phyloP scores from a whole-genome alignment of 2,797 vertebrate species.

The Gouania willdenowi region DNA sequence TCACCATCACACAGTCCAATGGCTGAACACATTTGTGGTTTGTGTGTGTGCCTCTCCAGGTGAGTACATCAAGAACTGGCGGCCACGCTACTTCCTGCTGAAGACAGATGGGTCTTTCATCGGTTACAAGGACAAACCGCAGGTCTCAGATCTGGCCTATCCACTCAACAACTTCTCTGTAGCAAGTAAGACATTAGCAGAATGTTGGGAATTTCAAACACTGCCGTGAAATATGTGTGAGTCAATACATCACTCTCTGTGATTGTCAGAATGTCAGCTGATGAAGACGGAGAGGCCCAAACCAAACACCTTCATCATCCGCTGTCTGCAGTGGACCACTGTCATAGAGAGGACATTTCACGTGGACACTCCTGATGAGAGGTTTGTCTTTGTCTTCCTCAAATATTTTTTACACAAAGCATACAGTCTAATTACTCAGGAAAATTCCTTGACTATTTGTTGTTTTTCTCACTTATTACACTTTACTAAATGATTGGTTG shows the following conservation, averaged over 20 bases:
- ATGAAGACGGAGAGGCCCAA: slow-evolving; percentile 98
- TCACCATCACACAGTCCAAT: too few species aligned
- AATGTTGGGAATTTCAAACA: rapidly evolving
- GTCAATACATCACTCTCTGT: neutral
- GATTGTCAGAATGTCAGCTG: slow-evolving; percentile 88
- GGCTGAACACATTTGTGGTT: neutral
- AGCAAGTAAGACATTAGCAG: slow-evolving; percentile 78
- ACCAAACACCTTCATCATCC: slow-evolving; percentile 97
- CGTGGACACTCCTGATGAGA: slow-evolving; percentile 92
- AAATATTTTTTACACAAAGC: neutral
- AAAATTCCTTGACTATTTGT: too few species aligned
- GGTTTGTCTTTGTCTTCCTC: slow-evolving; percentile 66
- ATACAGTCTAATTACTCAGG: neutral
- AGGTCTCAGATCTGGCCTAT: slow-evolving; percentile 97
- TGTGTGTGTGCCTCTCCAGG: slow-evolving; percentile 64
- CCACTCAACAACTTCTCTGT: slow-evolving; percentile 99
- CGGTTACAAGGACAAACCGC: slow-evolving; percentile 98
- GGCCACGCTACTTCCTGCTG: slow-evolving; percentile 94
- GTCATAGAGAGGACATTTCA: slow-evolving; percentile 97
- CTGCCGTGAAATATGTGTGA: rapidly evolving
- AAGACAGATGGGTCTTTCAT: slow-evolving; percentile 98
- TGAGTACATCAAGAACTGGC: slow-evolving; percentile 99
- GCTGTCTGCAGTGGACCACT: slow-evolving; percentile 97
- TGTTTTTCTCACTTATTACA: too few species aligned
- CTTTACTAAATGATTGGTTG: too few species aligned